Evolutionary conservation across 92 coral and sea anemone genomes (phyloP), one percentile per base, ranked within the genome.

Genomic region (Epizoanthus scotinus): DNA sequence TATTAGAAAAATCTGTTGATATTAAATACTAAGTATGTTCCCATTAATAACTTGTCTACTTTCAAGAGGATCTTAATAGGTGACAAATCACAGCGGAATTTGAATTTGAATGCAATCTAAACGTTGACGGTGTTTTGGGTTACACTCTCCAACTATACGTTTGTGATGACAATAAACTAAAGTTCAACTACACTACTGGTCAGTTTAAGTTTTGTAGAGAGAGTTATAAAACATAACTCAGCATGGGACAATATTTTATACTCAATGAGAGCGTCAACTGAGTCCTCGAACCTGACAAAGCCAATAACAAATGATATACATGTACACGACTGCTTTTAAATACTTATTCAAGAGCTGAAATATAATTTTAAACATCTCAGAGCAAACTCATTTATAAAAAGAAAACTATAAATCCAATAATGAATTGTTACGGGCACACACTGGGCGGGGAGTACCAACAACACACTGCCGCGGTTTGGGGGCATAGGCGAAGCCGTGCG

Each of bases 401-500:
- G 42, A n/a, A n/a, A 59, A 26, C 42, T 75, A 57, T 47, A 13
- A 15, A 13, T 55, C 44, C 14, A 59, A 42, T 8, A 44, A 57
- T 57, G 6, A 68, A n/a, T 68, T 44, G 73, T 44, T 47, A 26
- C 20, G 38, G 56, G 81, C 56, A 24, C 60, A 34, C 42, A 29
- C 34, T 5, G 40, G 8, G 17, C 66, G 79, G 54, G 20, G 18
- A 24, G n/a, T n/a, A 19, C 10, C 3, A 74, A 40, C 59, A 3
- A n/a, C 47, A 20, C 53, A 15, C 61, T 34, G 17, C 69, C 6
- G 36, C 79, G 66, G 67, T 75, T 59, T 59, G 17, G 50, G 66
- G 81, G 68, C 67, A 58, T 38, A 38, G 61, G 42, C 24, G 17
- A 17, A 9, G 12, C 6, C 24, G 81, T 67, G 80, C 81, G 66